A percentile compares a stretch with the other conserved stretches of the same genome.
Conservation (phyloP, 2,797 vertebrate genomes). For the Pangasius macronema region DNA sequence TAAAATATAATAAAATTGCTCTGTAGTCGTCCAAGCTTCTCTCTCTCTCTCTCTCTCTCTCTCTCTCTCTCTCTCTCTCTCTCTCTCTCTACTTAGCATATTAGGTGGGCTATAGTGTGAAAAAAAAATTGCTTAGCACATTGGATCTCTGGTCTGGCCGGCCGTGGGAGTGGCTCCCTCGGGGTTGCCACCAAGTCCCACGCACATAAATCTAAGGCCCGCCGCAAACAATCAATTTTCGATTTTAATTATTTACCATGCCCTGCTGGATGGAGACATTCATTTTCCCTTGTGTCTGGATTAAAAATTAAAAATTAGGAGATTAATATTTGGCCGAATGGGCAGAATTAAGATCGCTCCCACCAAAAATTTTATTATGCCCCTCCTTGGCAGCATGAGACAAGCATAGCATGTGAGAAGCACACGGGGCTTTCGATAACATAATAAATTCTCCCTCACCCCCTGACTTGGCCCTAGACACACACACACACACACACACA, state of each 20-base stretch:
- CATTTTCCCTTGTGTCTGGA: slow-evolving; percentile 79
- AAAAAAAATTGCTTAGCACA: slow-evolving; percentile 87
- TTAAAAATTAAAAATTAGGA: slow-evolving; percentile 86
- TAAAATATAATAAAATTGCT: slow-evolving; percentile 81
- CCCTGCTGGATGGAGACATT: slow-evolving; percentile 82
- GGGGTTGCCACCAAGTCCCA: slow-evolving; percentile 75
- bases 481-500: slow-evolving; percentile 59
- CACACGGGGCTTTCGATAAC: slow-evolving; percentile 75
- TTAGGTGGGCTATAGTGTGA: slow-evolving; percentile 89
- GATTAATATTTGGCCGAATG: slow-evolving; percentile 78
- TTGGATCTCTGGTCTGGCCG: slow-evolving; percentile 79
- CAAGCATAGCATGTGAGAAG: slow-evolving; percentile 70
- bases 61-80: slow-evolving; percentile 36
- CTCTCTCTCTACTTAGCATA: slow-evolving; percentile 77
- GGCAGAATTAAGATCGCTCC: slow-evolving; percentile 57
- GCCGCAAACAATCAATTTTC: slow-evolving; percentile 93
- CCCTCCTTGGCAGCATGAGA: slow-evolving; percentile 57
- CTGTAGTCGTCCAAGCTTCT: slow-evolving; percentile 71
- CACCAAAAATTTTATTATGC: slow-evolving; percentile 65
- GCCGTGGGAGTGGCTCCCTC: slow-evolving; percentile 79
- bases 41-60: slow-evolving; percentile 11
- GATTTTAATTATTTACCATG: slow-evolving; percentile 94
- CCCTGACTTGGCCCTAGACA: slow-evolving; percentile 51
- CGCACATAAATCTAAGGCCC: slow-evolving; percentile 87
- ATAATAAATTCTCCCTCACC: slow-evolving; percentile 76